Evolutionary conservation across 1,140 invertebrate species (phyloP).

Genomic region (Pseudoatta argentina): DNA sequence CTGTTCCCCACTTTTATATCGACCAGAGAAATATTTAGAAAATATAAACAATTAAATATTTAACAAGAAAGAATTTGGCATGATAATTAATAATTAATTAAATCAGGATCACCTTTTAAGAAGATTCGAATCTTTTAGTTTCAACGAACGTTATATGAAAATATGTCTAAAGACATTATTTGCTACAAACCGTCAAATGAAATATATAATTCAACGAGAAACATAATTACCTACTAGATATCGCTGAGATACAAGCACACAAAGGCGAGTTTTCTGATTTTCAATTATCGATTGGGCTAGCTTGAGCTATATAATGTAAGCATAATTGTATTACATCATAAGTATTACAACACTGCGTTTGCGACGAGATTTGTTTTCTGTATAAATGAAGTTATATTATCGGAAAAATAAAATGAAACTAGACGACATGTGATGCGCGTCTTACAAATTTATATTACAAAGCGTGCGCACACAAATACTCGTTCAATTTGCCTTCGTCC

Average conservation of each 20-base stretch:
- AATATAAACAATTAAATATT: neutral
- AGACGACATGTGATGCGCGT: conserved; percentile 34
- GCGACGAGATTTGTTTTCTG: conserved; percentile 7
- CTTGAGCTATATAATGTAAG: conserved; percentile 2
- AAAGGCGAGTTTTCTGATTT: conserved; percentile 14
- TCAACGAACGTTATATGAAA: neutral
- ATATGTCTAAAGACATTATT: conserved; percentile 13
- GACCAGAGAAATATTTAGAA: conserved; percentile 18
- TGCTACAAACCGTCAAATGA: neutral
- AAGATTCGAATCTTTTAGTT: neutral
- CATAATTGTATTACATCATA: conserved; percentile 18
- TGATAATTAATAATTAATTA: conserved; percentile 6
- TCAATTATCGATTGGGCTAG: neutral
- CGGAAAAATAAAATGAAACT: conserved; percentile 14
- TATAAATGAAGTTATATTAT: conserved; percentile 34
- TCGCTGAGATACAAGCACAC: neutral
- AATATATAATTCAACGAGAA: conserved; percentile 4
- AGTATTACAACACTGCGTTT: neutral
- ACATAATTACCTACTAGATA: neutral
- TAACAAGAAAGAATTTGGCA: neutral
- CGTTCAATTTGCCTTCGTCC: conserved; percentile 30
- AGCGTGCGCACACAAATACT: conserved; percentile 21
- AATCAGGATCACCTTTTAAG: conserved; percentile 19
- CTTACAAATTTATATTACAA: conserved; percentile 51
- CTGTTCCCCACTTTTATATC: neutral